Evolutionary conservation across 1,140 invertebrate species (phyloP).

Genomic region (Cheumatopsyche charites): DNA sequence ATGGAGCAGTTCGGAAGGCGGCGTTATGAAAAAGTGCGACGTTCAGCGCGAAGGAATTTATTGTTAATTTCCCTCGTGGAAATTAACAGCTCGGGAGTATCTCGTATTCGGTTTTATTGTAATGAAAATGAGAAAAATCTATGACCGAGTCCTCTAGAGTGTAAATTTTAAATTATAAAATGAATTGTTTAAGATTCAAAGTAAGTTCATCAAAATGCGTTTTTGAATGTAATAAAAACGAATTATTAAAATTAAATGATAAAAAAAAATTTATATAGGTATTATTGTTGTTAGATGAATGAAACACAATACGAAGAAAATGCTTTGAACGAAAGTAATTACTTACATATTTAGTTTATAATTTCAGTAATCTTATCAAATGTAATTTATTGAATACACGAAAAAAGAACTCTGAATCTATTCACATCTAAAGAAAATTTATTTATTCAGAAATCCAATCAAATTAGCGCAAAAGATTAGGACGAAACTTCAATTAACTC

Average conservation of each 20-base stretch:
- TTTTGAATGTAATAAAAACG: neutral
- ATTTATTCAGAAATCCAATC: neutral
- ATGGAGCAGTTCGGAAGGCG: neutral
- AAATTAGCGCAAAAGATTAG: constrained; percentile 2
- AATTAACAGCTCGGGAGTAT: constrained; percentile 20
- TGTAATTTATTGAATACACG: too few relatives aligned
- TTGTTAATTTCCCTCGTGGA: constrained; percentile 24
- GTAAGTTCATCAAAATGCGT: neutral
- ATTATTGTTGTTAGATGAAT: neutral
- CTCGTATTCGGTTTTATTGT: neutral
- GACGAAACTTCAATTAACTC: neutral
- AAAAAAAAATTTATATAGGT: neutral
- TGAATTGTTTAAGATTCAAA: neutral
- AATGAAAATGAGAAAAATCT: neutral
- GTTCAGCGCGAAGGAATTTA: constrained; percentile 15
- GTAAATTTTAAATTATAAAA: neutral
- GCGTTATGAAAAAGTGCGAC: neutral
- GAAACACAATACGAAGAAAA: too few relatives aligned
- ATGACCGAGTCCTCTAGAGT: neutral
- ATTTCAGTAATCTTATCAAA: too few relatives aligned
- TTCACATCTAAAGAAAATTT: neutral
- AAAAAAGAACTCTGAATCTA: neutral
- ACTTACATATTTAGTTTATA: too few relatives aligned
- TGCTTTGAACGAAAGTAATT: too few relatives aligned
- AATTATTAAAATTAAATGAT: neutral